phyloP scores from a whole-genome alignment of 2,113 vertebrate species.

The Pseudorasbora parva region DNA sequence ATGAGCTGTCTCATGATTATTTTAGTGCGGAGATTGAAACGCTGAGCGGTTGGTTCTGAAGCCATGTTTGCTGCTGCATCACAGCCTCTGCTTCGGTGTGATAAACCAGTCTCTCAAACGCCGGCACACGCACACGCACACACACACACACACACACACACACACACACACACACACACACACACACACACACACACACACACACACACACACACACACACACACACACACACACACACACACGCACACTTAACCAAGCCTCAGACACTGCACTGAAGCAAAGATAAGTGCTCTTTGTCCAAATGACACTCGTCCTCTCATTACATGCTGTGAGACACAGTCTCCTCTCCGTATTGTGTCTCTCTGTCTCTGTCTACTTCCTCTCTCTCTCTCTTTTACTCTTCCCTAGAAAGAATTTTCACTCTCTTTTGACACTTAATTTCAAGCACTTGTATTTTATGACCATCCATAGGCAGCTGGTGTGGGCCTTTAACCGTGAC shows the following conservation, averaged over 20 bases:
- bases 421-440: conserved; percentile 45
- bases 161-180: too few relatives aligned
- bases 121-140: too few relatives aligned
- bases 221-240: too few relatives aligned
- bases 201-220: too few relatives aligned
- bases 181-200: too few relatives aligned
- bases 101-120: conserved; percentile 26
- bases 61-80: conserved; percentile 17
- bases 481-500: conserved; percentile 8
- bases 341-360: conserved; percentile 20
- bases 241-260: not conserved
- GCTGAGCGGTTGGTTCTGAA: not conserved
- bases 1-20: conserved; percentile 14
- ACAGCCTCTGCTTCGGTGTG: conserved; percentile 2
- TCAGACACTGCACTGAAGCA: conserved; percentile 31
- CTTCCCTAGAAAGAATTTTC: not conserved
- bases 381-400: not conserved
- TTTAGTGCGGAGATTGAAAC: not conserved
- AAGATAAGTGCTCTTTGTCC: conserved; percentile 45
- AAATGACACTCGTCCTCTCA: conserved; percentile 44
- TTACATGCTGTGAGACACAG: conserved; percentile 45
- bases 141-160: too few relatives aligned
- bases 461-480: conserved; percentile 38
- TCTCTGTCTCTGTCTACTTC: not conserved
- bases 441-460: conserved; percentile 54